A percentile compares a stretch with the other conserved stretches of the same genome.
These are phyloP conservation scores for Leuciscus idus DNA, from an alignment of 2,113 vertebrate genomes.

Conservation along the genomic window DNA sequence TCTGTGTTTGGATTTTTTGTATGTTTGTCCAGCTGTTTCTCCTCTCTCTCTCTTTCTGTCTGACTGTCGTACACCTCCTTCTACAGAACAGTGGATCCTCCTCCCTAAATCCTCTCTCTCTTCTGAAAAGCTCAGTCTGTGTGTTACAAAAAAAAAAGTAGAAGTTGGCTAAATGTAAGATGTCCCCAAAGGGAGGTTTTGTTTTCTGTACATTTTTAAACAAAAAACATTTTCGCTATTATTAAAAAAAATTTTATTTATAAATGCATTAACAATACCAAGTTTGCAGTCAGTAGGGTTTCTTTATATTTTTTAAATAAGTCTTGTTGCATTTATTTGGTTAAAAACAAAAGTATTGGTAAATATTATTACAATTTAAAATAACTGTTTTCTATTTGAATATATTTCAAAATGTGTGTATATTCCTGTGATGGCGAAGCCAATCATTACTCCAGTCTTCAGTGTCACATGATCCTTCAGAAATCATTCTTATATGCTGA, in stretches of 20 bases:
- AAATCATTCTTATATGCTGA: not conserved
- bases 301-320: not conserved
- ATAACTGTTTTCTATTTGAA: not conserved
- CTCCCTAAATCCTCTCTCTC: not conserved
- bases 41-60: not conserved
- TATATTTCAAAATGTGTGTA: not conserved
- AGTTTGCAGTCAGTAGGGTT: not conserved
- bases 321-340: not conserved
- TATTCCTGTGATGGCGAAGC: not conserved
- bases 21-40: constrained; percentile 22
- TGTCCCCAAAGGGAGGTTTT: too few relatives aligned
- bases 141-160: not conserved
- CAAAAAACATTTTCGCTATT: not conserved
- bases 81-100: not conserved
- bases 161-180: not conserved
- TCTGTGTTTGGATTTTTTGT: constrained; percentile 20
- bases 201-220: not conserved
- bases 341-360: not conserved
- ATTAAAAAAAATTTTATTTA: not conserved
- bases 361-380: not conserved
- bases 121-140: not conserved
- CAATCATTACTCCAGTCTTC: not conserved
- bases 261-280: not conserved
- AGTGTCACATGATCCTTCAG: not conserved
- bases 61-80: not conserved